Evolutionary conservation across 2,113 vertebrate species (phyloP), one percentile per base, ranked within the genome.

Genomic region (Bubo blakistoni): DNA sequence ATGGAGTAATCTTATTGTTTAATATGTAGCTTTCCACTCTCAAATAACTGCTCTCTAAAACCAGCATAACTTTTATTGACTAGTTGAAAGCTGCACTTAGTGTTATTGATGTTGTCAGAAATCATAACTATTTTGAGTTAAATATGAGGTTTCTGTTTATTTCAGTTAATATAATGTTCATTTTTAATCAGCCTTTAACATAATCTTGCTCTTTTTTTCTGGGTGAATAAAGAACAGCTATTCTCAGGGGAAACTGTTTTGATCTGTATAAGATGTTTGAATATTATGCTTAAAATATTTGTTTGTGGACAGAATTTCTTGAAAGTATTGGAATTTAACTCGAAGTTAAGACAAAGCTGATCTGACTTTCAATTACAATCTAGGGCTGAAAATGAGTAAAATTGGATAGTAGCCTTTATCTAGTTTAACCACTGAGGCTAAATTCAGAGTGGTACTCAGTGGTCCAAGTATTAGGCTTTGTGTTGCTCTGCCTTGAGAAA

Each of bases 51-150:
- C 24, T 76, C 9, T 81, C 70, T 85, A 91, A 95, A 96, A 62
- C 58, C 62, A 40, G 62, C 21, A 10, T 70, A 72, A 51, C 61
- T 94, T 92, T 91, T 95, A 95, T 84, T 87, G 83, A 94, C 42
- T 66, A 80, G 36, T 46, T 92, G 80, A 91, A 95, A 97, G 40
- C 87, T 92, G 89, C 89, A 95, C 91, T 95, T 92, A 91, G 13
- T 80, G 18, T 94, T 94, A 96, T 90, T 97, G 91, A 73, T 85
- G 71, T 92, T 77, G 52, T 74, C 66, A 94, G 74, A 85, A 89
- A 76, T 73, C 52, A 46, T 87, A 72, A 70, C n/a, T 84, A 11
- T 91, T 95, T 88, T 58, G 49, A 79, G 54, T 82, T 94, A 92
- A 94, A 85, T 79, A 62, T 57, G 77, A 80, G 29, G 30, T 55